These are phyloP conservation scores for Acanthurus leucopareius DNA, from an alignment of 2,797 vertebrate genomes.

Conservation along the genomic window DNA sequence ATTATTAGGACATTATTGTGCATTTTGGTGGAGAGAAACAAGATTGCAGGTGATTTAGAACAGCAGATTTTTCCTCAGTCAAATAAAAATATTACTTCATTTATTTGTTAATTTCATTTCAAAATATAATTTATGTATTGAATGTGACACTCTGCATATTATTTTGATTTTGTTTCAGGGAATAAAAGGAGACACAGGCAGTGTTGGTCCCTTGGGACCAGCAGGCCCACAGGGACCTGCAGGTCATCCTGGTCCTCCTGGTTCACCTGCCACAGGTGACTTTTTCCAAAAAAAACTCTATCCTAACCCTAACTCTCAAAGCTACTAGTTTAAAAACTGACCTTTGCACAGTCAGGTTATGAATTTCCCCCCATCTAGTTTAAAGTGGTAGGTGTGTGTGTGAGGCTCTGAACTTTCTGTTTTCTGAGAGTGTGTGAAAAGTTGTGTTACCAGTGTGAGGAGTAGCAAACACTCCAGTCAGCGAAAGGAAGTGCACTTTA, in stretches of 20 bases:
- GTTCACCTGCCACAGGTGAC: conserved; percentile 89
- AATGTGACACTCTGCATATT: conserved; percentile 2
- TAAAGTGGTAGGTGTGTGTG: conserved; percentile 4
- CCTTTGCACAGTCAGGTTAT: background rate
- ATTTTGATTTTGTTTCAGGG: conserved; percentile 84
- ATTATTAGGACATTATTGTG: background rate
- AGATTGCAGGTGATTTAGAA: background rate
- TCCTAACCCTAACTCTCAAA: background rate
- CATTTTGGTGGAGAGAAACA: background rate
- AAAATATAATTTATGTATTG: conserved; percentile 2
- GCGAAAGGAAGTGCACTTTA: conserved; percentile 58
- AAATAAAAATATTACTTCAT: background rate
- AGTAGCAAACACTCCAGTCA: conserved; percentile 34
- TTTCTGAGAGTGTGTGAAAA: conserved; percentile 16
- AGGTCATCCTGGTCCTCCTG: conserved; percentile 93
- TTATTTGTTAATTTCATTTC: background rate
- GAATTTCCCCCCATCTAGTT: background rate
- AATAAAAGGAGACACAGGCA: conserved; percentile 91
- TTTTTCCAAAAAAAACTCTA: background rate
- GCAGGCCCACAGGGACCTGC: conserved; percentile 91
- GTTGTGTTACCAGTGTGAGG: conserved; percentile 21
- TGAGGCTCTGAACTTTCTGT: conserved; percentile 1
- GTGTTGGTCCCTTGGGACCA: conserved; percentile 89
- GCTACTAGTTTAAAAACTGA: background rate
- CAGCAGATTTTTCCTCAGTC: background rate